Conservation (phyloP, 2,797 vertebrate genomes). For the Bovichtus variegatus region DNA sequence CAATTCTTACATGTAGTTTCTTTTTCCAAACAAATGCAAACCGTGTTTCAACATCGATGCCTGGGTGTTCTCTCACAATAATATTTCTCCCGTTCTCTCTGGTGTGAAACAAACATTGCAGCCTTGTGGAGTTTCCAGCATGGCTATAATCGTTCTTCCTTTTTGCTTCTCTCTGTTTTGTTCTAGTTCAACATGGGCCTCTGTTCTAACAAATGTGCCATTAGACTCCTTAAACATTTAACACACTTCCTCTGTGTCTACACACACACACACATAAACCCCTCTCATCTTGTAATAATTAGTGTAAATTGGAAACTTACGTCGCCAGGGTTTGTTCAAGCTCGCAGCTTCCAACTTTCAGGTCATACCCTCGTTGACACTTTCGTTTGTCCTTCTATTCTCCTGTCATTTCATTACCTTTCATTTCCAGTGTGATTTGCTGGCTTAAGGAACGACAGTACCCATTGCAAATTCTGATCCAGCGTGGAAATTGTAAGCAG, state of each 20-base stretch:
- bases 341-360: conserved; percentile 54
- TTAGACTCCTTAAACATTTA: conserved; percentile 31
- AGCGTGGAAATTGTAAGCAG: conserved; percentile 46
- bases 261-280: conserved; percentile 26
- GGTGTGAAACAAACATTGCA: too few relatives aligned
- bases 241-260: conserved; percentile 15
- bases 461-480: neutral
- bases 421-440: conserved; percentile 38
- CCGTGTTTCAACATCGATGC: too few relatives aligned
- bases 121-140: too few relatives aligned
- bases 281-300: conserved; percentile 69
- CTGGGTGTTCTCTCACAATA: too few relatives aligned
- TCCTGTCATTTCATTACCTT: conserved; percentile 32
- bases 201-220: conserved; percentile 42
- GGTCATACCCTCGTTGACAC: conserved; percentile 50
- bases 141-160: neutral
- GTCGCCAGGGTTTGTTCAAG: conserved; percentile 50
- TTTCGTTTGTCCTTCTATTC: conserved; percentile 47
- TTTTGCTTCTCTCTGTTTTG: conserved; percentile 9
- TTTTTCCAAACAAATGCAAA: too few relatives aligned
- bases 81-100: too few relatives aligned
- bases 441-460: conserved; percentile 15
- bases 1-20: too few relatives aligned
- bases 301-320: conserved; percentile 64
- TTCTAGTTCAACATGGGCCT: conserved; percentile 16